Conservation (phyloP, 2,888 invertebrate genomes). For the Prionchulus punctatus region DNA sequence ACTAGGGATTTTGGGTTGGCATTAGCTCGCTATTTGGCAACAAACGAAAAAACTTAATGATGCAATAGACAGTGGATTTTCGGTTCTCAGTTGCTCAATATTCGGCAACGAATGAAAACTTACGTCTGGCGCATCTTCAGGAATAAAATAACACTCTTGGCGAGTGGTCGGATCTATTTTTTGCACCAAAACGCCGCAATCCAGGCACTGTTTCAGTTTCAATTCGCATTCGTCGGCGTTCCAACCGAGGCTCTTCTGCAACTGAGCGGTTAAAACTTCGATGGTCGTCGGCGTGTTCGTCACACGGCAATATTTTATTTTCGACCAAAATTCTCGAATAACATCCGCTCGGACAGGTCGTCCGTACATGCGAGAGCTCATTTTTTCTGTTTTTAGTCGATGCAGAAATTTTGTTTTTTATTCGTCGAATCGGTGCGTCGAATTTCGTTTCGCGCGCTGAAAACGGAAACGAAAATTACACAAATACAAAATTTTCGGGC, state of each 20-base stretch:
- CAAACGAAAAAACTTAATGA: no score
- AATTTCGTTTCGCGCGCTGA: no score
- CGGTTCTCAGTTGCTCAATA: no score
- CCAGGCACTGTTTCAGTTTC: not conserved
- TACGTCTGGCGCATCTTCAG: not conserved
- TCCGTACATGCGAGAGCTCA: not conserved
- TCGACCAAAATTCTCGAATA: constrained; percentile 1
- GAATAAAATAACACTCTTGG: not conserved
- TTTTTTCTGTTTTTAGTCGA: no score
- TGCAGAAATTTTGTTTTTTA: no score
- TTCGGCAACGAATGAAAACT: no score
- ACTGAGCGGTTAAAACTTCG: not conserved
- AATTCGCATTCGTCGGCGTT: not conserved
- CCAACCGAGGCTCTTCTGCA: not conserved
- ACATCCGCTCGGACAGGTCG: not conserved
- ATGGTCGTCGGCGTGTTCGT: not conserved
- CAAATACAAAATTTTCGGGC: no score
- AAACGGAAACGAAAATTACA: no score
- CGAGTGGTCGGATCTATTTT: not conserved
- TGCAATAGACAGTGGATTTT: no score
- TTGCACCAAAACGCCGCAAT: not conserved
- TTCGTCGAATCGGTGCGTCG: no score
- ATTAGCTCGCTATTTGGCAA: no score
- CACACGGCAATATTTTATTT: not conserved
- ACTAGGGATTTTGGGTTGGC: no score